phyloP scores from a whole-genome alignment of 2,797 vertebrate species.

The Fratercula arctica region DNA sequence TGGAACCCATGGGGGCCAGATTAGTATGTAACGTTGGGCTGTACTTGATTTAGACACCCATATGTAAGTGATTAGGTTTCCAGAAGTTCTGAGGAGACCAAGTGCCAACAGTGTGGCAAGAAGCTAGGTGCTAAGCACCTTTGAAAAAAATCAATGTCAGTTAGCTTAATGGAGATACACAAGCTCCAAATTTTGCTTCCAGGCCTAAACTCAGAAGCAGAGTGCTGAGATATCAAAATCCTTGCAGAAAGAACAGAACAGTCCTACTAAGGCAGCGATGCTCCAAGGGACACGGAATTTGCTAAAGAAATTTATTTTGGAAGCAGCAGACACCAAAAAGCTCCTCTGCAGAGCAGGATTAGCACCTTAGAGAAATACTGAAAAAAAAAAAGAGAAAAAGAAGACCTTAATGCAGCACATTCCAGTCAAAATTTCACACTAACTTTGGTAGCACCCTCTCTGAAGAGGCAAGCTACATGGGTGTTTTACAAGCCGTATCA shows the following conservation, averaged over 20 bases:
- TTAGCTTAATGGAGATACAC: background rate
- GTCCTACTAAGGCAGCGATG: background rate
- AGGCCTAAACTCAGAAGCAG: background rate
- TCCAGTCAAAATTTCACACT: background rate
- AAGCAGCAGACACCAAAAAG: background rate
- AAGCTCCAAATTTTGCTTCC: background rate
- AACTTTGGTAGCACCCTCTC: background rate
- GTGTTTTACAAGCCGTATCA: background rate
- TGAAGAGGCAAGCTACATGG: background rate
- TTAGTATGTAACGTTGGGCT: background rate
- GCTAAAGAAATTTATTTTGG: background rate
- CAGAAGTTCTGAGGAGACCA: background rate
- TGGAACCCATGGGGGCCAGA: background rate
- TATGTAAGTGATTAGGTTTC: background rate
- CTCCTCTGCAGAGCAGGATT: background rate
- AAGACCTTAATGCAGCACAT: background rate
- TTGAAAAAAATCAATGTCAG: background rate
- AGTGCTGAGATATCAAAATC: background rate
- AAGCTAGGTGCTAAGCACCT: background rate
- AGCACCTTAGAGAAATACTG: background rate
- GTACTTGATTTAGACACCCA: background rate
- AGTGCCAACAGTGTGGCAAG: background rate
- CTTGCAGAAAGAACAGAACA: background rate
- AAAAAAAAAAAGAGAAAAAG: background rate
- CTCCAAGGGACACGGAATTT: background rate